Conservation (phyloP, 2,888 invertebrate species). For the Drosophila rellima region DNA sequence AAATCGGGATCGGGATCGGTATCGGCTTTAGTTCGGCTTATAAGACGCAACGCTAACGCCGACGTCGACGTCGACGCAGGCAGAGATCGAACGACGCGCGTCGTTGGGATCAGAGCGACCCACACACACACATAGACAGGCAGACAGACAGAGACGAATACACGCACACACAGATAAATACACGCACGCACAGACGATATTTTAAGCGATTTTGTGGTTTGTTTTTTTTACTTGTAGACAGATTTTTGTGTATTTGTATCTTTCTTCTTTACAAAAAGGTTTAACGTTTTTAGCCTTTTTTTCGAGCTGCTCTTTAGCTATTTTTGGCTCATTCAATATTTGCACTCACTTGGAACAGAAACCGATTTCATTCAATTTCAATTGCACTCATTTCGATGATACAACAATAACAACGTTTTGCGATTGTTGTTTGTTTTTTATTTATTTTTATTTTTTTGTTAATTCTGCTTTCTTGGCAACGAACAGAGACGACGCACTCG, state of each 20-base stretch:
- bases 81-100: slow-evolving; percentile 60
- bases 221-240: slow-evolving; percentile 48
- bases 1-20: slow-evolving; percentile 29
- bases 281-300: slow-evolving; percentile 44
- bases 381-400: slow-evolving; percentile 59
- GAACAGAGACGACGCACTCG: slow-evolving; percentile 42
- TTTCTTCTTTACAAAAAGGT: slow-evolving; percentile 24
- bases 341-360: slow-evolving; percentile 33
- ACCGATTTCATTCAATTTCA: slow-evolving; percentile 22
- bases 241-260: slow-evolving; percentile 50
- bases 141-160: slow-evolving; percentile 23
- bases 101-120: slow-evolving; percentile 58
- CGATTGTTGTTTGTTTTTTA: slow-evolving; percentile 22
- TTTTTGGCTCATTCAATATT: slow-evolving; percentile 41
- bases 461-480: slow-evolving; percentile 35
- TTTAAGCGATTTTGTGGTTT: slow-evolving; percentile 76
- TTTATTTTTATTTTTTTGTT: slow-evolving; percentile 16
- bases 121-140: slow-evolving; percentile 36
- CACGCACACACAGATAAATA: slow-evolving; percentile 33
- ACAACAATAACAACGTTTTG: slow-evolving; percentile 46
- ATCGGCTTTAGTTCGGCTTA: slow-evolving; percentile 76
- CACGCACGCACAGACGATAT: slow-evolving; percentile 53
- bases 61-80: slow-evolving; percentile 45
- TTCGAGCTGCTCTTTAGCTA: slow-evolving; percentile 42
- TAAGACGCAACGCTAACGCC: slow-evolving; percentile 56